Percentiles rank a stretch among this genome's conserved stretches.
phyloP scores from a whole-genome alignment of 2,797 vertebrate genomes.

The Mus caroli region DNA sequence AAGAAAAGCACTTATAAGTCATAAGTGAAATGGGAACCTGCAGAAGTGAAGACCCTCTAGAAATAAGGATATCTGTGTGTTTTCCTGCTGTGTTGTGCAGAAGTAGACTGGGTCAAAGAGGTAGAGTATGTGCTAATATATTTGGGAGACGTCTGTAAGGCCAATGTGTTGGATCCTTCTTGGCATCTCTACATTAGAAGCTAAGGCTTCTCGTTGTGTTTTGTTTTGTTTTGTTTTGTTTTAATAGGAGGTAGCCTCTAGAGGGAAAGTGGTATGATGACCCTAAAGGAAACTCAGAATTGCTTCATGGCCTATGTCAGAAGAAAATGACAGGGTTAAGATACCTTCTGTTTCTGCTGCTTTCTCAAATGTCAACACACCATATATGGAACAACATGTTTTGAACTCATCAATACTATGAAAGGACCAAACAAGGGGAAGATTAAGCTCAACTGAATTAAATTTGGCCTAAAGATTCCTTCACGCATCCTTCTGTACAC shows the following conservation, averaged over 20 bases:
- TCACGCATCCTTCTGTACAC: background rate
- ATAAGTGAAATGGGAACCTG: background rate
- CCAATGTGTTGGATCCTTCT: background rate
- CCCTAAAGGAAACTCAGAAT: background rate
- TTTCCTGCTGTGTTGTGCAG: background rate
- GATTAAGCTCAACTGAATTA: background rate
- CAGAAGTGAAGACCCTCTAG: background rate
- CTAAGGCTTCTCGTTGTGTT: background rate
- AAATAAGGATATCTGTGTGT: background rate
- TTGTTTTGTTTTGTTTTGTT: background rate
- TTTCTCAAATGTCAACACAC: background rate
- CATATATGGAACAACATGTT: background rate
- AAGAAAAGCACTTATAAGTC: background rate
- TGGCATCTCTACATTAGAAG: background rate
- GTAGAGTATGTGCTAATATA: background rate
- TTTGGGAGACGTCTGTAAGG: background rate
- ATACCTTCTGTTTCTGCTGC: background rate
- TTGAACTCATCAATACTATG: background rate
- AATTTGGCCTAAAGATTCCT: background rate
- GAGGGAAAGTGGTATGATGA: background rate
- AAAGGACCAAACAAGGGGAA: background rate
- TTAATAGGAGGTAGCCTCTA: background rate
- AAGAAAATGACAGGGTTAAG: background rate
- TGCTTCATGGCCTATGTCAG: background rate
- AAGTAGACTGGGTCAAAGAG: background rate